These are phyloP conservation scores for Myopa testacea DNA, from an alignment of 2,888 invertebrate genomes.

Conservation along the genomic window DNA sequence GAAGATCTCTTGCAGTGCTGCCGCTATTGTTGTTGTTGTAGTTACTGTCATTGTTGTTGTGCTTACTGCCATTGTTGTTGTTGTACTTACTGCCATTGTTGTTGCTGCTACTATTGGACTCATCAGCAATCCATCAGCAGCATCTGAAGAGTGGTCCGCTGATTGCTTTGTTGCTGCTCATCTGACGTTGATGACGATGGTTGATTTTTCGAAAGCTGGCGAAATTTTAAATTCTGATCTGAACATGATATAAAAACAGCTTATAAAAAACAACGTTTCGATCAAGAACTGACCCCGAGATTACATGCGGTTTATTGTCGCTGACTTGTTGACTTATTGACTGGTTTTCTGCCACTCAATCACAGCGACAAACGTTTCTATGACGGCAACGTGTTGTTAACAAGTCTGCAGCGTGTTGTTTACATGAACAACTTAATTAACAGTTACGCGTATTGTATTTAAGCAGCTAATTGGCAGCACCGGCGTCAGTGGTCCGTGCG, in stretches of 20 bases:
- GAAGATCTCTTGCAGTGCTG: background rate
- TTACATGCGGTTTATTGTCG: background rate
- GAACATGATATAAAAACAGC: too few species aligned
- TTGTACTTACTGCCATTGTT: background rate
- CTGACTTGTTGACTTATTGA: background rate
- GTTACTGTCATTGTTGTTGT: background rate
- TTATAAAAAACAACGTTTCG: too few species aligned
- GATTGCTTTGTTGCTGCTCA: too few species aligned
- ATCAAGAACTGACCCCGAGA: too few species aligned
- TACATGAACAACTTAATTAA: constrained; percentile 18
- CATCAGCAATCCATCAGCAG: too few species aligned
- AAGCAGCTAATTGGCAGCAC: constrained; percentile 23
- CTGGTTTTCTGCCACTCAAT: too few species aligned
- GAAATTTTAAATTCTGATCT: too few species aligned
- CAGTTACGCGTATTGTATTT: constrained; percentile 17
- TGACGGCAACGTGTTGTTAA: constrained; percentile 1
- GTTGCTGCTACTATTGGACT: too few species aligned
- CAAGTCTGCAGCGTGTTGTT: background rate
- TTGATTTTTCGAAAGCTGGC: too few species aligned
- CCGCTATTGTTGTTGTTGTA: background rate
- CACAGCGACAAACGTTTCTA: background rate
- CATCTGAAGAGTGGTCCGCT: background rate
- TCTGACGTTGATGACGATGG: too few species aligned
- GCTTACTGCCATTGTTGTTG: background rate
- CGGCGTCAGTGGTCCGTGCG: background rate